Conservation (phyloP, 2,797 vertebrate species). For the Bufotes viridis region DNA sequence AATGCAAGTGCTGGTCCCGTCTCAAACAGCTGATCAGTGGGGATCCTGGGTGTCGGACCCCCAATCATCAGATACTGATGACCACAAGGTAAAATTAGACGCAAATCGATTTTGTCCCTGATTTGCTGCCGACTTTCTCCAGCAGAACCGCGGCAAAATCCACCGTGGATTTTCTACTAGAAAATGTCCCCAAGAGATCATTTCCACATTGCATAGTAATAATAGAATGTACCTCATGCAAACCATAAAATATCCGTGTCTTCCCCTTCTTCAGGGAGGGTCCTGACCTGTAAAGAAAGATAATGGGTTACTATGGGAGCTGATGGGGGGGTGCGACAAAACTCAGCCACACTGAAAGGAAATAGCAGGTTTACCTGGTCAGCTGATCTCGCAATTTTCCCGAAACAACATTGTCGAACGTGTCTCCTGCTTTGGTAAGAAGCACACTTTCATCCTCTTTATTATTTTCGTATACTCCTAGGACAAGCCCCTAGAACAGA, state of each 20-base stretch:
- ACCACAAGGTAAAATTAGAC: too few species aligned
- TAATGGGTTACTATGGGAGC: neutral
- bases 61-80: too few species aligned
- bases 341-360: too few species aligned
- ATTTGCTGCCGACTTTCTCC: too few species aligned
- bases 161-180: too few species aligned
- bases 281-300: constrained; percentile 81
- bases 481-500: constrained; percentile 83
- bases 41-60: too few species aligned
- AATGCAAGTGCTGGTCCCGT: too few species aligned
- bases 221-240: constrained; percentile 84
- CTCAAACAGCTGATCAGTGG: too few species aligned
- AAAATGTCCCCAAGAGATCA: neutral
- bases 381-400: constrained; percentile 89
- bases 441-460: constrained; percentile 74
- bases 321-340: neutral
- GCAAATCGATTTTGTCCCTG: too few species aligned
- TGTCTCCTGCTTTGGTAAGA: constrained; percentile 83
- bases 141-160: too few species aligned
- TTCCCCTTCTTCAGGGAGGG: constrained; percentile 91
- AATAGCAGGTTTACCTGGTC: constrained; percentile 72
- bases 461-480: constrained; percentile 86
- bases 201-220: neutral
- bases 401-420: constrained; percentile 81
- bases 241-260: constrained; percentile 87